Base-by-base conservation (phyloP, 2,888 invertebrate species). In the Tridacna gigas region DNA sequence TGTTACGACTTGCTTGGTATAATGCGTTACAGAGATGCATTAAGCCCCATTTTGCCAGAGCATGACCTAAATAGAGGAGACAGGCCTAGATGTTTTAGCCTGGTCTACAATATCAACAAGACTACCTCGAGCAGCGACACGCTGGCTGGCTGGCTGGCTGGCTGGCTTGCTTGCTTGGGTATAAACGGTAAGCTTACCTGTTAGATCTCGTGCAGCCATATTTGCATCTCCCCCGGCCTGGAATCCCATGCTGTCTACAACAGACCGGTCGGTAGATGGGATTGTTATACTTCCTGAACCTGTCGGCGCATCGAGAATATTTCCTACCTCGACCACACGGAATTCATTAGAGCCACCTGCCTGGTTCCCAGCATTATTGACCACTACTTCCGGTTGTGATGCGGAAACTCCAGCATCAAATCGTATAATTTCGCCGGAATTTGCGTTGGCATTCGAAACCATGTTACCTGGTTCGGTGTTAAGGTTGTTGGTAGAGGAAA, bases 281-380 rank as follows among this genome's bases (percentile, higher is more conserved):
- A 48, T 51, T 15, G 71, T 13, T 7, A 45, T 26, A 71, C 71
- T 22, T 63, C 63, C 63, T n/a, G 63, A 13, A 37, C 22, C 26
- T 4, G n/a, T 51, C 22, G 51, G 25, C 26, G 45, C 25, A 25
- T 71, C 71, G 5, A 80, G 75, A 0, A 80, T 69, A 61, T 80
- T 69, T 7, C 74, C 74, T 12, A 80, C 80, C 61, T 75, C 75
- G 47, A 80, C 80, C 2, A 80, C 61, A 47, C 80, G 80, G 67
- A 80, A 80, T 45, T 69, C 80, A 47, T 45, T 78, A 20, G 61
- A 60, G 61, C 61, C 61, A 20, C 25, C n/a, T 26, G 45, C 67
- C 9, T 56, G 37, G 12, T 45, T 26, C 2, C 75, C 51, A 25
- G 71, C 22, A 22, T 71, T 51, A 51, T 26, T 71, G 25, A 51